These are phyloP conservation scores for Icerya purchasi DNA, from an alignment of 2,888 invertebrate genomes.

Conservation along the genomic window DNA sequence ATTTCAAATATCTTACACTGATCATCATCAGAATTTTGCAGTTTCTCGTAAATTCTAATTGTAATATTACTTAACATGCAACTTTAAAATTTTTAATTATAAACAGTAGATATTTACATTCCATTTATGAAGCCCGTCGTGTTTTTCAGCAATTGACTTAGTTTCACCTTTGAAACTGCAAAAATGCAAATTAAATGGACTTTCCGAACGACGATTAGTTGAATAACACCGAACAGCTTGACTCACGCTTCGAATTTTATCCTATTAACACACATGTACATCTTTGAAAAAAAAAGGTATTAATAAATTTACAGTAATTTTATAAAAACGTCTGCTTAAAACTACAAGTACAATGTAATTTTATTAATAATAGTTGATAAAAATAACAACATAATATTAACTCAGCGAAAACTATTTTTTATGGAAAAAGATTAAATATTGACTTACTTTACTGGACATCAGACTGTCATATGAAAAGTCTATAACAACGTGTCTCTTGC, in stretches of 20 bases:
- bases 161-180: slow-evolving; percentile 56
- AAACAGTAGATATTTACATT: slow-evolving; percentile 39
- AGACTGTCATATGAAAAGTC: not conserved
- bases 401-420: too few relatives aligned
- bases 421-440: too few relatives aligned
- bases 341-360: too few relatives aligned
- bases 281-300: too few relatives aligned
- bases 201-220: slow-evolving; percentile 55
- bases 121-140: slow-evolving; percentile 80
- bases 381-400: too few relatives aligned
- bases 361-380: too few relatives aligned
- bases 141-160: slow-evolving; percentile 48
- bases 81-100: not conserved
- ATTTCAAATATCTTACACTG: too few relatives aligned
- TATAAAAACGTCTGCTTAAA: too few relatives aligned
- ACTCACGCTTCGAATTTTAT: slow-evolving; percentile 69
- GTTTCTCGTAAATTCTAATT: too few relatives aligned
- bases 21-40: too few relatives aligned
- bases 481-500: not conserved
- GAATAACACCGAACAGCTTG: slow-evolving; percentile 81
- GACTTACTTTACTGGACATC: not conserved
- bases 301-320: too few relatives aligned
- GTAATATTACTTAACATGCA: not conserved
- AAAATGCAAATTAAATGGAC: slow-evolving; percentile 63
- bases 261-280: slow-evolving; percentile 28